Percentiles rank a stretch among this genome's conserved stretches.
These are phyloP conservation scores for Dromius quadrimaculatus DNA, from an alignment of 2,888 invertebrate genomes.

Conservation along the genomic window DNA sequence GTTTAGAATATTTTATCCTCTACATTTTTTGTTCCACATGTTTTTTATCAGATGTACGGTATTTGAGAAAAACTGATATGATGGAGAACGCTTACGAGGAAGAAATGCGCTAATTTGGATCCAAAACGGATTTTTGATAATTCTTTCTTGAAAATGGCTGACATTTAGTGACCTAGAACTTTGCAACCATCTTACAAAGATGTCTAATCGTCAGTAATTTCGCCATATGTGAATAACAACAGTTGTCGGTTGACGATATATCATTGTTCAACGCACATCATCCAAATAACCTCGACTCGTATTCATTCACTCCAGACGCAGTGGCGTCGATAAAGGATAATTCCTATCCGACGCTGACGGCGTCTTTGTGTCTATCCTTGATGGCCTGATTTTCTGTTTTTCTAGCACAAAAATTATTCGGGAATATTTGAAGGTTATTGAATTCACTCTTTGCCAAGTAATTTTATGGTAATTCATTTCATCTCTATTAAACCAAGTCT, in stretches of 20 bases:
- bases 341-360: not conserved
- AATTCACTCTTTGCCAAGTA: too few relatives aligned
- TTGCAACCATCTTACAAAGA: constrained; percentile 6
- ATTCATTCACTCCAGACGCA: constrained; percentile 28
- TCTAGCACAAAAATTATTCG: constrained; percentile 6
- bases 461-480: too few relatives aligned
- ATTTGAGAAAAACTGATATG: too few relatives aligned
- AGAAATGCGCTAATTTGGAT: too few relatives aligned
- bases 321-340: not conserved
- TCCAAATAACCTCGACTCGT: constrained; percentile 5
- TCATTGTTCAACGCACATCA: constrained; percentile 38
- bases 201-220: constrained; percentile 15
- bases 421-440: too few relatives aligned
- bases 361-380: constrained; percentile 13
- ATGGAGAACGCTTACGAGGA: too few relatives aligned
- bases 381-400: not conserved
- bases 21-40: too few relatives aligned
- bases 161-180: constrained; percentile 10
- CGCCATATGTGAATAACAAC: constrained; percentile 53
- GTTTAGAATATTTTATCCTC: too few relatives aligned
- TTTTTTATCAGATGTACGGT: too few relatives aligned
- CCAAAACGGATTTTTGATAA: too few relatives aligned
- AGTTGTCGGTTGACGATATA: constrained; percentile 28
- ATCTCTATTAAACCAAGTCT: too few relatives aligned
- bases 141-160: too few relatives aligned